A percentile compares a stretch with the other conserved stretches of the same genome.
phyloP scores from a whole-genome alignment of 2,888 invertebrate species.

The Lissonota sp. region DNA sequence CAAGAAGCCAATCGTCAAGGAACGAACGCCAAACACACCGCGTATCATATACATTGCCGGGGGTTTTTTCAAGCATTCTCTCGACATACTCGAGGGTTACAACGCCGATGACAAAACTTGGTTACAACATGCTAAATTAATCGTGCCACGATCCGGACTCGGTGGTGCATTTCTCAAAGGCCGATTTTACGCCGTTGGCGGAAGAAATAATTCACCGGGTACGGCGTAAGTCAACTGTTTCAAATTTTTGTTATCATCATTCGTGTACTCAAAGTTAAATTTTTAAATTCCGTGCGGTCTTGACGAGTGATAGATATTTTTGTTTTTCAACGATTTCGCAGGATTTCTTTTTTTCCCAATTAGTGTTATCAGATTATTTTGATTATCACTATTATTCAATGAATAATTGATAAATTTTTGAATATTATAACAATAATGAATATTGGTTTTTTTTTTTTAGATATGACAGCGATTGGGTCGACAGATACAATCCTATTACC shows the following conservation, averaged over 20 bases:
- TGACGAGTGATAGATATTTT: too few relatives aligned
- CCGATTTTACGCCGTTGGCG: conserved; percentile 96
- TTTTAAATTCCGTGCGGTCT: too few relatives aligned
- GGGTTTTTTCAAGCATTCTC: conserved; percentile 93
- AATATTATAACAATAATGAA: conserved; percentile 20
- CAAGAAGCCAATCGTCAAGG: conserved; percentile 93
- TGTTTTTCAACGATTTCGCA: conserved; percentile 14
- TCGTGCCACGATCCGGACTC: conserved; percentile 94
- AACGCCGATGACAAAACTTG: conserved; percentile 94
- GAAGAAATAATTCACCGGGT: conserved; percentile 95
- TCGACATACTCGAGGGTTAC: conserved; percentile 95
- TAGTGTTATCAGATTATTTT: too few relatives aligned
- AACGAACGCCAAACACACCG: conserved; percentile 94
- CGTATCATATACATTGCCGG: conserved; percentile 96
- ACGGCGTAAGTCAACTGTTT: conserved; percentile 85
- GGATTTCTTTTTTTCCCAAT: too few relatives aligned
- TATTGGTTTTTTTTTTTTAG: conserved; percentile 81
- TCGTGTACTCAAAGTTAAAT: too few relatives aligned
- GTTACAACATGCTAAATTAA: conserved; percentile 92
- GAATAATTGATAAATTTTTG: too few relatives aligned
- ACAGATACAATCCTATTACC: conserved; percentile 93
- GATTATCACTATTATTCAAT: too few relatives aligned
- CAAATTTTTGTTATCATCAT: conserved; percentile 74
- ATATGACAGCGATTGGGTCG: conserved; percentile 95
- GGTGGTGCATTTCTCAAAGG: conserved; percentile 95